These are phyloP conservation scores for Coelogynopora nodosa DNA, from an alignment of 2,888 invertebrate species.

Conservation along the genomic window DNA sequence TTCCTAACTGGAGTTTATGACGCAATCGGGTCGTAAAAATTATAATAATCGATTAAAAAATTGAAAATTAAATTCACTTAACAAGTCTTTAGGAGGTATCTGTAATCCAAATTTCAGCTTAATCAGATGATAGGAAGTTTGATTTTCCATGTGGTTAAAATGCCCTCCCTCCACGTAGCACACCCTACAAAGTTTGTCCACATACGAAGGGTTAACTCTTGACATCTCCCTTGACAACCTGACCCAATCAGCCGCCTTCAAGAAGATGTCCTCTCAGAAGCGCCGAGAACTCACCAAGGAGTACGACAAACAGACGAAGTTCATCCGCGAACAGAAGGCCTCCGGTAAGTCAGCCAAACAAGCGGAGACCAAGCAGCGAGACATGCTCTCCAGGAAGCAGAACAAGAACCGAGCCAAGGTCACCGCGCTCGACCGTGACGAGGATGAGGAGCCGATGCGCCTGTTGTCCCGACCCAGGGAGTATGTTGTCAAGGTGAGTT, in stretches of 20 bases:
- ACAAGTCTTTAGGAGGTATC: too few species aligned
- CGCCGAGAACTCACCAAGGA: constrained; percentile 89
- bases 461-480: constrained; percentile 84
- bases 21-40: too few species aligned
- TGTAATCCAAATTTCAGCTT: too few species aligned
- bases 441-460: constrained; percentile 75
- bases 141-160: too few species aligned
- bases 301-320: constrained; percentile 95
- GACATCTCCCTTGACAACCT: too few species aligned
- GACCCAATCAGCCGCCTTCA: constrained; percentile 73
- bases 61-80: too few species aligned
- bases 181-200: too few species aligned
- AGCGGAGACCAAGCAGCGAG: constrained; percentile 90
- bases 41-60: too few species aligned
- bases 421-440: constrained; percentile 70
- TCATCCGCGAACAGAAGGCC: constrained; percentile 86
- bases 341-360: constrained; percentile 91
- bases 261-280: constrained; percentile 96
- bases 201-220: too few species aligned
- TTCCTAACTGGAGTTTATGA: too few species aligned
- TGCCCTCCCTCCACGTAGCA: too few species aligned
- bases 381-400: constrained; percentile 81
- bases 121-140: too few species aligned
- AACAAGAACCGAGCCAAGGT: constrained; percentile 76
- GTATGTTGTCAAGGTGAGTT: constrained; percentile 76